Percentiles rank a stretch among this genome's conserved stretches.
Evolutionary conservation across 2,797 vertebrate genomes (phyloP).

Genomic region (Merluccius polli): DNA sequence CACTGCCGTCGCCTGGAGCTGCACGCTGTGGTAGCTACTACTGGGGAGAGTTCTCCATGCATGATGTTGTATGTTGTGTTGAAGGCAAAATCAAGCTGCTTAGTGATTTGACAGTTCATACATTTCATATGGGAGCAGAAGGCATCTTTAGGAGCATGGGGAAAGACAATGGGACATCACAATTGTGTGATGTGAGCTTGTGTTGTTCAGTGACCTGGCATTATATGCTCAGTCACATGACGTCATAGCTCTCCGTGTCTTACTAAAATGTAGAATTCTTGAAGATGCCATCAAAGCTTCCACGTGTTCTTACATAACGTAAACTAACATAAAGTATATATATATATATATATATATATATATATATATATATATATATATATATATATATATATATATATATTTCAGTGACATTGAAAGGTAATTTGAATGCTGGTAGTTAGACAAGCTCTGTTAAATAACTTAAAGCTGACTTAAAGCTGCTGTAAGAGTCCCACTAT

Average conservation of each 20-base stretch:
- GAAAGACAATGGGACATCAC: not conserved
- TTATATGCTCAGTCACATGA: not conserved
- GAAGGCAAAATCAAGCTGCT: not conserved
- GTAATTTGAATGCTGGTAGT: not conserved
- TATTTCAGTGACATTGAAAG: not conserved
- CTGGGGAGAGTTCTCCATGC: not conserved
- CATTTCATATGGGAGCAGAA: not conserved
- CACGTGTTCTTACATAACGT: not conserved
- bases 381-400: too few species aligned
- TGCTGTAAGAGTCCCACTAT: not conserved
- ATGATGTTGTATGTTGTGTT: not conserved
- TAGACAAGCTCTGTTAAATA: not conserved
- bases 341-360: too few species aligned
- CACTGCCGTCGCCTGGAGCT: constrained; percentile 75
- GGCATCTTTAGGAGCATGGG: not conserved
- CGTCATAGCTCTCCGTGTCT: not conserved
- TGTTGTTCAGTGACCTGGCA: not conserved
- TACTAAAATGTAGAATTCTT: not conserved
- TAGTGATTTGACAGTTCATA: not conserved
- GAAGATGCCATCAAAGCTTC: too few species aligned
- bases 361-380: too few species aligned
- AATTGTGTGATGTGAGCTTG: not conserved
- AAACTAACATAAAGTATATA: not conserved
- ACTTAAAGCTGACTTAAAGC: not conserved
- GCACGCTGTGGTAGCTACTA: constrained; percentile 69